Base-by-base conservation (phyloP, 1,140 invertebrate genomes). In the Belonocnema kinseyi region DNA sequence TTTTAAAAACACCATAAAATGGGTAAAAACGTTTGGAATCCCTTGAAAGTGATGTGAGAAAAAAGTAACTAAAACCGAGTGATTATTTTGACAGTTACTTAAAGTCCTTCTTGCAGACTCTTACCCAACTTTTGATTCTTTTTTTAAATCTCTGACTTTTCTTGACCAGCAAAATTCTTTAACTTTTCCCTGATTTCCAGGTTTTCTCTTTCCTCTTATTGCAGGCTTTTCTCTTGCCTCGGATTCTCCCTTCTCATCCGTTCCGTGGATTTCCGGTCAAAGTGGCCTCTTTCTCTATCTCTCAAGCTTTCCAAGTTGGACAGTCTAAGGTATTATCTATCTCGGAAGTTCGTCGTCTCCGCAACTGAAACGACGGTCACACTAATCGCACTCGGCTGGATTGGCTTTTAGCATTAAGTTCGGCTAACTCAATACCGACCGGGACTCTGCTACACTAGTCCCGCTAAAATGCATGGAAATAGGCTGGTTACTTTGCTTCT, bases 341-440 rank as follows among this genome's bases (percentile, higher is more conserved):
- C 81, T 81, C 71, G 83, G 76, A 86, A 87, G 85, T 86, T 87
- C 74, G 78, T 79, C 80, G 80, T 80, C 77, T 76, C 75, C 77
- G 40, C 13, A 52, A 51, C 50, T 75, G 71, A 19, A 50, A 78
- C 75, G 77, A 86, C 80, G 83, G 84, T 82, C 85, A 83, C 86
- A 83, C 84, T 88, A 87, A 88, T 88, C 84, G 83, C 78, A 82
- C 82, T 79, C 80, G 79, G 77, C 78, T 82, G 74, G 78, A 87
- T 85, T 86, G 83, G 82, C 85, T 86, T 84, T 84, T 85, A 85
- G 82, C 77, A 80, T 53, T 66, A 66, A 40, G 61, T 66, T 66
- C 26, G 33, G 16, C 61, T 66, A 66, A 66, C 76, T 74, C 80
- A 86, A 80, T 86, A 80, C 71, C 26, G 73, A 40, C 54, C 51